These are phyloP conservation scores for Arnoldichthys spilopterus DNA, from an alignment of 2,797 vertebrate species.

Conservation along the genomic window DNA sequence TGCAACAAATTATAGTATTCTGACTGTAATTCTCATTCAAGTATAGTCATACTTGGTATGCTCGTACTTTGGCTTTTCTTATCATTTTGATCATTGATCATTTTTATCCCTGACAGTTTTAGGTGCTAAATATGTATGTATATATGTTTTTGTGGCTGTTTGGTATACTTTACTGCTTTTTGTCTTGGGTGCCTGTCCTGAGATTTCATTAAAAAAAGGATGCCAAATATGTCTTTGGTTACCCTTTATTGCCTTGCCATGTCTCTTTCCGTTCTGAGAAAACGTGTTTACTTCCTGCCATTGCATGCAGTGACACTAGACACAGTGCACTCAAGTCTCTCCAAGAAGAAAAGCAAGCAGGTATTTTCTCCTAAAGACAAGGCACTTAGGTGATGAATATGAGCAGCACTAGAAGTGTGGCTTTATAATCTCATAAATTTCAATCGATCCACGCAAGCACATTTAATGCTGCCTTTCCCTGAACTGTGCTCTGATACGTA, in stretches of 20 bases:
- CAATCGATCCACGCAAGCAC: constrained; percentile 36
- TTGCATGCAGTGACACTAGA: constrained; percentile 12
- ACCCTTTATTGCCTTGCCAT: constrained; percentile 36
- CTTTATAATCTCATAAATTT: constrained; percentile 57
- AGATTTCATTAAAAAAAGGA: neutral
- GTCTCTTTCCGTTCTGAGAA: constrained; percentile 28
- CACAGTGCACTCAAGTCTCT: constrained; percentile 22
- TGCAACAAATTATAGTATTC: neutral
- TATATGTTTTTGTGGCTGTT: neutral
- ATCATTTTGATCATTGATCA: too few relatives aligned
- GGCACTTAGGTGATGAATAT: constrained; percentile 36
- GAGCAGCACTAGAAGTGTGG: constrained; percentile 20
- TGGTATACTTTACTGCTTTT: neutral
- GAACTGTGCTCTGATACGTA: constrained; percentile 38
- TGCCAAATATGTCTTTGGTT: constrained; percentile 26
- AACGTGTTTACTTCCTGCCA: constrained; percentile 49
- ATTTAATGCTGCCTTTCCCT: constrained; percentile 43
- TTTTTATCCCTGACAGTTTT: neutral
- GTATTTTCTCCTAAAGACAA: constrained; percentile 37
- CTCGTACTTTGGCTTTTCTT: neutral
- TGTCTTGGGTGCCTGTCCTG: neutral
- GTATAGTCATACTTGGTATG: neutral
- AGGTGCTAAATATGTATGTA: neutral
- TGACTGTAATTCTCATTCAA: neutral
- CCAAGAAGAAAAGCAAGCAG: constrained; percentile 1